Conservation (phyloP, 30 jellyfish, hydroid and myxozoan genomes). For the Aurelia aurita region DNA sequence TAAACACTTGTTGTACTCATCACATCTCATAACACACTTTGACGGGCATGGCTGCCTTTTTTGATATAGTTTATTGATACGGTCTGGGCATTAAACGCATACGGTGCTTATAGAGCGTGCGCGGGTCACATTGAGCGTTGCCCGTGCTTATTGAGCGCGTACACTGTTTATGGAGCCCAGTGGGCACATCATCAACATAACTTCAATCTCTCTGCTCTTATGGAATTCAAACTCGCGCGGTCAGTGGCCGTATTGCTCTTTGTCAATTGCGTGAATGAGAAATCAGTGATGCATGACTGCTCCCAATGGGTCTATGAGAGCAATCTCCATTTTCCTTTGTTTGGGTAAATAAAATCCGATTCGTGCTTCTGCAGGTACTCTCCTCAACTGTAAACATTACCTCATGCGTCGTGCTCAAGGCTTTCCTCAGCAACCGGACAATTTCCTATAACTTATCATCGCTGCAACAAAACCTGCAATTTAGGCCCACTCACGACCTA, state of each 20-base stretch:
- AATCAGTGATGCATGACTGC: constrained; percentile 56
- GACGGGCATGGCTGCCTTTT: no score
- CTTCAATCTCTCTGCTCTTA: constrained; percentile 25
- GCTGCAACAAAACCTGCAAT: constrained; percentile 36
- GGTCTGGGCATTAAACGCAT: no score
- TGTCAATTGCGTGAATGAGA: constrained; percentile 43
- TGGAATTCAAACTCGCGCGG: constrained; percentile 34
- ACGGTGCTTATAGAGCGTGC: no score
- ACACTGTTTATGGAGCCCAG: constrained; percentile 54
- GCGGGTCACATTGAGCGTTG: background rate
- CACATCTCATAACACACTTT: no score
- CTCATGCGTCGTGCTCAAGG: constrained; percentile 81
- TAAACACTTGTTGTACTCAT: no score
- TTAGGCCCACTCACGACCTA: constrained; percentile 25
- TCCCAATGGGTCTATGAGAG: constrained; percentile 44
- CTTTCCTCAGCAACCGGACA: constrained; percentile 32
- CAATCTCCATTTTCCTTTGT: constrained; percentile 43
- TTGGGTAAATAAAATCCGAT: constrained; percentile 44
- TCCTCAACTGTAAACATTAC: constrained; percentile 74
- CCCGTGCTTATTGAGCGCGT: constrained; percentile 21
- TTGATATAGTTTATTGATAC: no score
- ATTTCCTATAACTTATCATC: constrained; percentile 4
- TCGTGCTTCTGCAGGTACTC: constrained; percentile 43
- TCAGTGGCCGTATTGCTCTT: constrained; percentile 53
- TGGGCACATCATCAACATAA: constrained; percentile 39